Conservation (phyloP, 2,888 invertebrate genomes). For the Tetragonisca angustula region DNA sequence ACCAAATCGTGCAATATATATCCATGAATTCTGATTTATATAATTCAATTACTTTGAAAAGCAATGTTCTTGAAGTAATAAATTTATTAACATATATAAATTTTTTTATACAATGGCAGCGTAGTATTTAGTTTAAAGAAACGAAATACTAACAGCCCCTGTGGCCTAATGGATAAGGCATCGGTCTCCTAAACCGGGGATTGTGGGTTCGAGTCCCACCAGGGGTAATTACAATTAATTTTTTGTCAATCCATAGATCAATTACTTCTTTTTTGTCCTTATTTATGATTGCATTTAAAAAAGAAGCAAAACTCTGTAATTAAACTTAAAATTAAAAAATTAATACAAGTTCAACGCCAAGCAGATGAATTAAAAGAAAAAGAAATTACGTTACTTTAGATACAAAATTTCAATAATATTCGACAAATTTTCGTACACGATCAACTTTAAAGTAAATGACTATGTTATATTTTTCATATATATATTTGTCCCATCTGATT, state of each 20-base stretch:
- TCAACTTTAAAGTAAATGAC: background rate
- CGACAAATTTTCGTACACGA: background rate
- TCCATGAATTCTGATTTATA: background rate
- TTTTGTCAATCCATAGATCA: constrained; percentile 12
- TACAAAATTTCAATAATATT: background rate
- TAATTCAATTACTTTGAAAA: background rate
- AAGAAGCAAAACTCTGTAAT: background rate
- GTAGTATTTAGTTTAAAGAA: constrained; percentile 10
- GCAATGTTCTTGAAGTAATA: background rate
- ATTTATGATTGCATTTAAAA: too few relatives aligned
- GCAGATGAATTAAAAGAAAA: background rate
- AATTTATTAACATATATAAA: background rate
- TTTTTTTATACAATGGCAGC: background rate
- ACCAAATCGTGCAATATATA: background rate
- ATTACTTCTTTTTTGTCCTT: background rate
- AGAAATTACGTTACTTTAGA: background rate
- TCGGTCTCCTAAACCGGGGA: constrained; percentile 94
- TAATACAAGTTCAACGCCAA: background rate
- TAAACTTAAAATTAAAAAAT: background rate
- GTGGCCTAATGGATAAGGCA: constrained; percentile 94
- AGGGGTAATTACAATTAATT: constrained; percentile 87
- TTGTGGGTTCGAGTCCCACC: constrained; percentile 95
- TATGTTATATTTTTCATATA: background rate
- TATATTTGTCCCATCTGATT: background rate
- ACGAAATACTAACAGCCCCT: constrained; percentile 86